Conservation (phyloP, 2,797 vertebrate genomes). For the Premnoplex brunnescens region DNA sequence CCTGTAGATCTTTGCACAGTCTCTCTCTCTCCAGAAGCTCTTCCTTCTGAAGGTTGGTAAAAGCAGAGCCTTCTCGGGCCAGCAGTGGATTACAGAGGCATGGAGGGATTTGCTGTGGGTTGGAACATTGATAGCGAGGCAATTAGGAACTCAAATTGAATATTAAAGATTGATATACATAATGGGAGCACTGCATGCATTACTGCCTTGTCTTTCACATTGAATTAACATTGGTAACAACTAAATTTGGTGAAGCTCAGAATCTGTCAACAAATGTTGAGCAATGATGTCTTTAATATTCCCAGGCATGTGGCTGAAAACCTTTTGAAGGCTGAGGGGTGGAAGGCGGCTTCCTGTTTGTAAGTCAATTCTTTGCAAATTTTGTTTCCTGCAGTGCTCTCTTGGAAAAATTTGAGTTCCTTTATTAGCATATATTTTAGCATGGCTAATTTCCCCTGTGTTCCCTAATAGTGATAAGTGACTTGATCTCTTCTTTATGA, state of each 20-base stretch:
- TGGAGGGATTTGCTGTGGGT: conserved; percentile 64
- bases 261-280: conserved; percentile 77
- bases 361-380: conserved; percentile 80
- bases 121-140: conserved; percentile 48
- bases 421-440: conserved; percentile 74
- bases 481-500: conserved; percentile 48
- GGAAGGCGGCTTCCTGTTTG: conserved; percentile 79
- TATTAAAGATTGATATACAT: conserved; percentile 56
- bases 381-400: conserved; percentile 79
- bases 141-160: conserved; percentile 73
- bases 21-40: background rate
- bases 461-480: conserved; percentile 57
- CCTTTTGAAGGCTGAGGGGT: conserved; percentile 81
- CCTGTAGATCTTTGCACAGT: background rate
- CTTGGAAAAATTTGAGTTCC: conserved; percentile 76
- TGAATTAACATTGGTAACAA: conserved; percentile 63
- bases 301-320: conserved; percentile 80
- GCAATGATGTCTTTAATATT: conserved; percentile 80
- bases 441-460: conserved; percentile 76
- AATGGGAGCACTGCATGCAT: conserved; percentile 71
- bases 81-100: conserved; percentile 23
- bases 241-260: conserved; percentile 74
- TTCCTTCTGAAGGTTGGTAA: conserved; percentile 9
- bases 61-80: background rate
- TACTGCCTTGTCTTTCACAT: conserved; percentile 70